Evolutionary conservation across 2,797 vertebrate species (phyloP), one percentile per base, ranked within the genome.

Genomic region (Lacerta viridis): DNA sequence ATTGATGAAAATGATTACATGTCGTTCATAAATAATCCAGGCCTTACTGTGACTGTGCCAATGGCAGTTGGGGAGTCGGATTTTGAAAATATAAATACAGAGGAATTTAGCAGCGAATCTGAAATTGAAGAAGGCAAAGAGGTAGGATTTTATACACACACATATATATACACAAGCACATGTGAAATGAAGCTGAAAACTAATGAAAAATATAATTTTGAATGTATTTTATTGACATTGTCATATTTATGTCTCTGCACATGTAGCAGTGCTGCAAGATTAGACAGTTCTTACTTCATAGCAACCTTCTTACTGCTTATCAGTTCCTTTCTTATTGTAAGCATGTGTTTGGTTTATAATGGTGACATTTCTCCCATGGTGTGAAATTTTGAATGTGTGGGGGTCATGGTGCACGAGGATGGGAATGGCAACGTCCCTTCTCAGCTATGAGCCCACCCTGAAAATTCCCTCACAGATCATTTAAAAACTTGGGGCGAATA

Each of bases 51-150:
- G 80, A 98, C 97, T 5, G 99, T 99, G 72, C 99, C 99, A 1
- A 99, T 99, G 64, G 99, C 99, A 33, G 94, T 97, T 23, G 98
- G 98, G 84, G 99, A 99, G 94, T 99, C 99, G 10, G 99, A 99
- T 95, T 99, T 99, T 96, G 99, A 99, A 95, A 98, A 98, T 90
- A 95, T 98, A 92, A 99, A 99, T 91, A 99, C 98, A 0, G 99
- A 99, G 78, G 99, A 99, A 94, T 99, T 98, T 96, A 99, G 98
- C 97, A 99, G 99, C 0, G 97, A 97, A 89, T 99, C 98, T 18
- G 98, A 99, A 74, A 85, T 96, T 90, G 97, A 97, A 90, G 98
- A 96, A 93, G 98, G 98, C 95, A 98, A 97, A 95, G 97, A 98
- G 98, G 99, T 99, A 97, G 95, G 97, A 41, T 41, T 87, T 87